Conservation (phyloP, 2,888 invertebrate species). For the Zelleria hepariella region DNA sequence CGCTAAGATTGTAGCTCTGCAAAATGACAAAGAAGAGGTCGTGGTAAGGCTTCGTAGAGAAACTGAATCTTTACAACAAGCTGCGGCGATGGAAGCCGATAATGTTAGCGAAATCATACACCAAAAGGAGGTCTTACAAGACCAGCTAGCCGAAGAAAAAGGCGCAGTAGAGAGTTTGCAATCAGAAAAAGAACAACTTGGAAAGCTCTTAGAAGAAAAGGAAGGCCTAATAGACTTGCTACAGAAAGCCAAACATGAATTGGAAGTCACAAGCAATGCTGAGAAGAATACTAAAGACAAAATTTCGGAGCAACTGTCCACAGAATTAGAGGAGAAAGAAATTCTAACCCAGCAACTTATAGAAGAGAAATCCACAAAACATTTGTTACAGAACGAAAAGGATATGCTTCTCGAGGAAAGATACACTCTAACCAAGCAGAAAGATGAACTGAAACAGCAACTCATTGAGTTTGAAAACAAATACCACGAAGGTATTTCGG, state of each 20-base stretch:
- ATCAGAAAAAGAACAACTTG: slow-evolving; percentile 17
- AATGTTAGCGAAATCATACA: background rate
- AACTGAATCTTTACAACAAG: background rate
- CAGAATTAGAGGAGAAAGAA: background rate
- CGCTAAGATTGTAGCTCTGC: background rate
- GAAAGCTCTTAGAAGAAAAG: slow-evolving; percentile 11
- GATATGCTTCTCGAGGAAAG: slow-evolving; percentile 15
- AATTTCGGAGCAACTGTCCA: background rate
- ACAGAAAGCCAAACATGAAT: slow-evolving; percentile 20
- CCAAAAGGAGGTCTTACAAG: slow-evolving; percentile 1
- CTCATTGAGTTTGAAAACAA: background rate
- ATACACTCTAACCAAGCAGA: slow-evolving; percentile 10
- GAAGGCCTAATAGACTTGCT: slow-evolving; percentile 10
- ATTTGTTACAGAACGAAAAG: slow-evolving; percentile 8
- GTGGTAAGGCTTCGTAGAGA: background rate
- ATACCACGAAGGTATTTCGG: background rate
- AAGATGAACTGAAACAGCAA: background rate
- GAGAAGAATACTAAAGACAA: background rate
- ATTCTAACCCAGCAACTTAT: slow-evolving; percentile 10
- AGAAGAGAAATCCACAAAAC: slow-evolving; percentile 9
- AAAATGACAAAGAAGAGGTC: background rate
- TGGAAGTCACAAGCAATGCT: slow-evolving; percentile 2
- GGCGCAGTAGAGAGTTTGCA: slow-evolving; percentile 15
- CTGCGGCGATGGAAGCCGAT: background rate
- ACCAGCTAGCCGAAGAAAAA: slow-evolving; percentile 10